Evolutionary conservation across 1,140 invertebrate species (phyloP).

Genomic region (Ceratitis capitata): DNA sequence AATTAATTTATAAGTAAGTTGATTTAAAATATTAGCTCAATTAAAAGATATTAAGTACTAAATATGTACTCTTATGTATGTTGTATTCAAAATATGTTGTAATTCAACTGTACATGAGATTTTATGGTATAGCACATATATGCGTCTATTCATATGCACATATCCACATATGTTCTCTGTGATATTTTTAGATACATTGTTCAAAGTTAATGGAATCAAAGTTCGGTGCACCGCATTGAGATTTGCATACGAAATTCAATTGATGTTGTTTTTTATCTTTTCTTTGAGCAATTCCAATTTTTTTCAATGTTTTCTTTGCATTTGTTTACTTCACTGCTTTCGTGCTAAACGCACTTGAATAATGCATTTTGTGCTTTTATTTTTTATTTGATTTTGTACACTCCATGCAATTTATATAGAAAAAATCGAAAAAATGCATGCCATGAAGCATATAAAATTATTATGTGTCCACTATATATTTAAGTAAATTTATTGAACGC

Average conservation of each 20-base stretch:
- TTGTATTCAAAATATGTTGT: too few species aligned
- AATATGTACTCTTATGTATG: too few species aligned
- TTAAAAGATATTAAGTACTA: too few species aligned
- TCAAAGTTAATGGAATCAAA: background rate
- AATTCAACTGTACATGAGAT: too few species aligned
- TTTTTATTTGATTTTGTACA: background rate
- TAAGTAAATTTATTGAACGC: too few species aligned
- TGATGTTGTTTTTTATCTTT: background rate
- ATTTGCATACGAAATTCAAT: background rate
- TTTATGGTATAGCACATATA: too few species aligned
- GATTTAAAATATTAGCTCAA: too few species aligned
- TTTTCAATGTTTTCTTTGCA: background rate
- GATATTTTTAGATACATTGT: background rate
- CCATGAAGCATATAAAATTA: background rate
- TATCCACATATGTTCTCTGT: too few species aligned
- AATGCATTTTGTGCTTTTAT: background rate
- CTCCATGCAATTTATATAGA: background rate
- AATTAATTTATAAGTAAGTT: too few species aligned
- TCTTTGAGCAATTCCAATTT: background rate
- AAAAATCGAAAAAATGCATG: background rate
- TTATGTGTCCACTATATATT: too few species aligned
- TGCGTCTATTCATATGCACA: too few species aligned
- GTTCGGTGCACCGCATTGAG: conserved; percentile 1
- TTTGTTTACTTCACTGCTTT: background rate
- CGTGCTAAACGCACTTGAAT: background rate